phyloP scores from a whole-genome alignment of 92 coral and sea anemone species.

The Meandrina meandrites region DNA sequence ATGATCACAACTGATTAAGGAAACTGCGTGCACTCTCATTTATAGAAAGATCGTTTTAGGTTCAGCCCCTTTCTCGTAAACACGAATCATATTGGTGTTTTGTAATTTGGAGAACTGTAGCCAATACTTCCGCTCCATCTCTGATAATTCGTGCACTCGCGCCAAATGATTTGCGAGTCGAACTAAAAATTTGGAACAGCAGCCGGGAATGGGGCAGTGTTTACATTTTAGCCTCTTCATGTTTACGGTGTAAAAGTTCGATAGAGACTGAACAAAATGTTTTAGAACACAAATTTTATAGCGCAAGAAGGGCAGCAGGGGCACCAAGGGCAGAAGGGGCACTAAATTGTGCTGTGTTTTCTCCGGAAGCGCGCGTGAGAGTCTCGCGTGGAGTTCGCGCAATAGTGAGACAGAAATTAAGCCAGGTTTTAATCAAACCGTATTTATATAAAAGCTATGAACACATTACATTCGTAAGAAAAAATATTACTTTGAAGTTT shows the following conservation, averaged over 20 bases:
- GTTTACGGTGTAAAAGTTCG: neutral
- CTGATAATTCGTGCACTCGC: conserved; percentile 36
- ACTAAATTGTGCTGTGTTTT: too few species aligned
- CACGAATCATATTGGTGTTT: conserved; percentile 18
- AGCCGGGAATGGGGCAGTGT: conserved; percentile 5
- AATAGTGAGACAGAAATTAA: too few species aligned
- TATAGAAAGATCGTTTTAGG: conserved; percentile 8
- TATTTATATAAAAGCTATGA: too few species aligned
- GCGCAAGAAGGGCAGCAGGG: neutral
- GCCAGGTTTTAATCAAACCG: too few species aligned
- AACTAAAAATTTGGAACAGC: conserved; percentile 25
- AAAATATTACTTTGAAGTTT: neutral
- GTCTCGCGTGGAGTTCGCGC: too few species aligned
- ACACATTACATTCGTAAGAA: too few species aligned
- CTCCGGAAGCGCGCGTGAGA: too few species aligned
- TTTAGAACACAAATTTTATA: neutral
- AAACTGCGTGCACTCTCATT: neutral
- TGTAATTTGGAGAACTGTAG: conserved; percentile 44
- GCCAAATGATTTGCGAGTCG: conserved; percentile 51
- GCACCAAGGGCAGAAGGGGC: neutral
- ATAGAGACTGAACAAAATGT: neutral
- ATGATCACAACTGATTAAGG: conserved; percentile 23
- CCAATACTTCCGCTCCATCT: conserved; percentile 24
- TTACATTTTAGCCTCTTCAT: neutral
- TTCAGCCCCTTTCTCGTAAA: conserved; percentile 15